Conservation (phyloP, 2,113 vertebrate species). For the Plecotus auritus region DNA sequence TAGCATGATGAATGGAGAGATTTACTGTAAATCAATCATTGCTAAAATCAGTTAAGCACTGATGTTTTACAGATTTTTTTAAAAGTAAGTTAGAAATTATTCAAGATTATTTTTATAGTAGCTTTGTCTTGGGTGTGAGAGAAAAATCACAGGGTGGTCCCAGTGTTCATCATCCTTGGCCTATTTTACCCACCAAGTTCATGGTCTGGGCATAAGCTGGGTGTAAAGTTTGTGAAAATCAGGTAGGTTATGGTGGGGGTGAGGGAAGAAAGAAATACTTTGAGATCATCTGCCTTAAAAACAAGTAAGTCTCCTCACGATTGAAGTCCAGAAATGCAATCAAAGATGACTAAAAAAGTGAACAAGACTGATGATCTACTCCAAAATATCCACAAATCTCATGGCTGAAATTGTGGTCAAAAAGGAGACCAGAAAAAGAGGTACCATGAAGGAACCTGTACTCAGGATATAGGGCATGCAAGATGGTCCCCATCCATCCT, state of each 20-base stretch:
- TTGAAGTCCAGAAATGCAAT: not conserved
- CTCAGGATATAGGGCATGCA: not conserved
- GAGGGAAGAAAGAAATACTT: not conserved
- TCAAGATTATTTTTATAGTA: not conserved
- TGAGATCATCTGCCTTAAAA: not conserved
- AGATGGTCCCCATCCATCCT: not conserved
- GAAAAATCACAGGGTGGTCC: not conserved
- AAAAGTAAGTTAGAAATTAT: conserved; percentile 4
- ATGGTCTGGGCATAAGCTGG: not conserved
- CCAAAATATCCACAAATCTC: not conserved
- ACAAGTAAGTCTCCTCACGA: not conserved
- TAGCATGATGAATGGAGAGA: not conserved
- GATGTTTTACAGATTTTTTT: not conserved
- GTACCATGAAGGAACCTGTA: fast-evolving
- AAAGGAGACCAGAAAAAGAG: not conserved
- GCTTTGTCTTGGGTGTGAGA: not conserved
- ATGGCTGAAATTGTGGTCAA: not conserved
- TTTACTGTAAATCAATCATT: not conserved
- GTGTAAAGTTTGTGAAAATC: not conserved
- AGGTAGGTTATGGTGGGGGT: not conserved
- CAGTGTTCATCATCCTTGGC: not conserved
- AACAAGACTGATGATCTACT: not conserved
- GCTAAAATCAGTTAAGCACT: not conserved
- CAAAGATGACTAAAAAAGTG: not conserved
- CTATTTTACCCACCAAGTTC: not conserved